A percentile compares a stretch with the other conserved stretches of the same genome.
phyloP scores from a whole-genome alignment of 2,888 invertebrate genomes.

The Tachina fera region DNA sequence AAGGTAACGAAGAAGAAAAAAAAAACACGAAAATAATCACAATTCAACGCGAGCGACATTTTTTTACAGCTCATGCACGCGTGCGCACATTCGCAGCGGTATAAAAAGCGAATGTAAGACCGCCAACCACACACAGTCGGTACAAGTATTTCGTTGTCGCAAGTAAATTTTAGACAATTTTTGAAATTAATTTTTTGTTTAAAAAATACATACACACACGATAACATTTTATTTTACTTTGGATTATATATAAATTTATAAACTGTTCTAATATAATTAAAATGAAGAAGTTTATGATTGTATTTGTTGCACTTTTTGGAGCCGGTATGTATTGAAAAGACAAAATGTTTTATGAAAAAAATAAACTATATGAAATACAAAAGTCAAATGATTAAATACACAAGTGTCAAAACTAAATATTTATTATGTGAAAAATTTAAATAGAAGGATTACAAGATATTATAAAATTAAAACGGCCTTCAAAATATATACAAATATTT shows the following conservation, averaged over 20 bases:
- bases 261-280: constrained; percentile 65
- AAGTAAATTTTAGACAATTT: constrained; percentile 67
- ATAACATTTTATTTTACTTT: constrained; percentile 47
- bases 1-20: constrained; percentile 41
- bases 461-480: constrained; percentile 9
- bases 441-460: constrained; percentile 42
- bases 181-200: constrained; percentile 46
- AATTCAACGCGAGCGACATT: constrained; percentile 73
- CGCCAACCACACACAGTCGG: constrained; percentile 83
- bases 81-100: constrained; percentile 81
- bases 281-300: constrained; percentile 83
- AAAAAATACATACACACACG: constrained; percentile 56
- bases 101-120: constrained; percentile 83
- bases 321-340: constrained; percentile 85
- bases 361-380: constrained; percentile 36
- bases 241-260: constrained; percentile 58
- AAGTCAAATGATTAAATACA: constrained; percentile 37
- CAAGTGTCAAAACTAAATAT: constrained; percentile 42
- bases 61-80: constrained; percentile 77
- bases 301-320: constrained; percentile 87
- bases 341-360: constrained; percentile 61
- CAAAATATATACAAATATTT: constrained; percentile 3
- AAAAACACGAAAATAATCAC: constrained; percentile 68
- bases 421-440: constrained; percentile 32
- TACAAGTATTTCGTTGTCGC: constrained; percentile 80